These are phyloP conservation scores for Drosophila suboccidentalis DNA, from an alignment of 2,888 invertebrate species.

Conservation along the genomic window DNA sequence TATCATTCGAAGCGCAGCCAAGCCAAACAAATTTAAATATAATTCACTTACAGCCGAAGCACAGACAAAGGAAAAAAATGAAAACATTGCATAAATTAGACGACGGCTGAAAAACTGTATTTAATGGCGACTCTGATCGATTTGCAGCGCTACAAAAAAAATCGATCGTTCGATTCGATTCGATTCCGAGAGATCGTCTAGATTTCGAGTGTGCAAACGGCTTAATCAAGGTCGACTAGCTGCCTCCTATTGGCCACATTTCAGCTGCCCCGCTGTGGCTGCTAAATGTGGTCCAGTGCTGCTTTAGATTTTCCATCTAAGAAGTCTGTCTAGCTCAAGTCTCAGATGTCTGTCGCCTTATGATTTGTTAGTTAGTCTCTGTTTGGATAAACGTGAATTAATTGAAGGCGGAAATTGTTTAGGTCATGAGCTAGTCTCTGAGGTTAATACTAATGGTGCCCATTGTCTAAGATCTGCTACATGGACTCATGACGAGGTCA, in stretches of 20 bases:
- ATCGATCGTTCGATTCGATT: conserved; percentile 44
- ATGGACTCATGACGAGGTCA: conserved; percentile 38
- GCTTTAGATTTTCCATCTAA: conserved; percentile 12
- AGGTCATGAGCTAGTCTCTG: conserved; percentile 50
- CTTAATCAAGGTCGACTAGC: conserved; percentile 65
- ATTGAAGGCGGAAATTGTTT: conserved; percentile 66
- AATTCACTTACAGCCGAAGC: conserved; percentile 62
- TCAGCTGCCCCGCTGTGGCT: conserved; percentile 23
- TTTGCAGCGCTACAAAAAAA: conserved; percentile 51
- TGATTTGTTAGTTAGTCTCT: conserved; percentile 41
- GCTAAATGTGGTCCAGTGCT: conserved; percentile 54
- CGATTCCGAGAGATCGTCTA: conserved; percentile 57
- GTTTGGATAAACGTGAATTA: conserved; percentile 45
- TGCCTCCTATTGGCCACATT: conserved; percentile 54
- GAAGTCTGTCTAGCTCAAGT: conserved; percentile 4
- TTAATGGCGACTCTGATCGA: conserved; percentile 67
- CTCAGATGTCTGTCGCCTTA: conserved; percentile 11
- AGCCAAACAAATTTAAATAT: conserved; percentile 67
- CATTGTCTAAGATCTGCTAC: conserved; percentile 31
- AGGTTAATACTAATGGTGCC: conserved; percentile 44
- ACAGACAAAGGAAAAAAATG: conserved; percentile 33
- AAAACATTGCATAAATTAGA: conserved; percentile 69
- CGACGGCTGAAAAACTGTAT: conserved; percentile 42
- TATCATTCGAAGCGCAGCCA: conserved; percentile 68
- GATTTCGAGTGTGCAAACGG: conserved; percentile 48